Evolutionary conservation across 2,888 invertebrate genomes (phyloP), one percentile per base, ranked within the genome.

Genomic region (Tineola bisselliella): DNA sequence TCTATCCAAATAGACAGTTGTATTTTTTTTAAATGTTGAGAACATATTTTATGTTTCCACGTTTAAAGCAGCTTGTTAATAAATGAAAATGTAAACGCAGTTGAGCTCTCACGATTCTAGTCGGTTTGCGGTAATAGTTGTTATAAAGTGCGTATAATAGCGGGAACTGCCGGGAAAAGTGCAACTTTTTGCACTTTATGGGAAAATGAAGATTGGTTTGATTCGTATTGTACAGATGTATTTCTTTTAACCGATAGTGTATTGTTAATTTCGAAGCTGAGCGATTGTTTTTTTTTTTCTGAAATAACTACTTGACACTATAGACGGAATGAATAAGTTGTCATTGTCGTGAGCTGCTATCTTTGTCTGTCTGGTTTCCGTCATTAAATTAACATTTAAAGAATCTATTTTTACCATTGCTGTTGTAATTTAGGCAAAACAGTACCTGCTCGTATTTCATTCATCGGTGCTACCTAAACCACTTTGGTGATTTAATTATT

Each of bases 131-230:
- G 54, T 54, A 54, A 19, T 25, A 4, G 54, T 25, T 54, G 25
- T 54, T 54, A 25, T 54, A 54, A 54, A 54, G 54, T 54, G 54
- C 54, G 6, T 25, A 6, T 54, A 54, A 54, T 54, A 54, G 54
- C 8, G 54, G 54, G 54, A 54, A 25, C 25, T 25, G 48, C 18
- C 25, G 18, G 54, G 25, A 54, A n/a, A 25, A 54, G 17, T 54
- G 25, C 54, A 25, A 25, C 54, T 54, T 54, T 54, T 25, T 54
- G 25, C 54, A 25, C 54, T 17, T 48, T 48, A 48, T 48, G 48
- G 15, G 48, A 48, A 48, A 48, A 17, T 48, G 10, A 15, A 15
- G n/a, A 38, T 38, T 38, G 38, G 3, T 38, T 38, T 38, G 38
- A 38, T 38, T 38, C 10, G 38, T 38, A 38, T 38, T 38, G 25